Evolutionary conservation across 2,888 invertebrate species (phyloP).

Genomic region (Ametastegia equiseti): DNA sequence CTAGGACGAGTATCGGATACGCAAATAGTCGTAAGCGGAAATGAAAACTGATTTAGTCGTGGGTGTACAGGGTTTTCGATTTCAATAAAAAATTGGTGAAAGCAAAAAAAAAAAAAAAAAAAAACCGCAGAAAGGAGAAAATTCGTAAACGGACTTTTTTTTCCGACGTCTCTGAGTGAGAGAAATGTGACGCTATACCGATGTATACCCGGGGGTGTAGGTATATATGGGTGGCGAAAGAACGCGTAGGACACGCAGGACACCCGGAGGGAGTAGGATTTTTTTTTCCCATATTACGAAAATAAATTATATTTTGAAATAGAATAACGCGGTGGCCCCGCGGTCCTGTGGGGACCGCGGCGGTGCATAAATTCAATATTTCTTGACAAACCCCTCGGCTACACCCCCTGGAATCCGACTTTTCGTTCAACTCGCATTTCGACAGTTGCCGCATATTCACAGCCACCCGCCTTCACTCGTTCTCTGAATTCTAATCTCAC

Average conservation of each 20-base stretch:
- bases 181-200: neutral
- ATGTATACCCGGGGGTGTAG: neutral
- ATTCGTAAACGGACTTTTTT: neutral
- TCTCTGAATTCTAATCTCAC: conserved; percentile 16
- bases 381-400: conserved; percentile 42
- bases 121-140: neutral
- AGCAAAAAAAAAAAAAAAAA: neutral
- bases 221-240: neutral
- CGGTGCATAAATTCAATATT: conserved; percentile 45
- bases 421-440: conserved; percentile 20
- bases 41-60: neutral
- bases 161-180: neutral
- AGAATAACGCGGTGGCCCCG: conserved; percentile 30
- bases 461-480: conserved; percentile 1
- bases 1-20: neutral
- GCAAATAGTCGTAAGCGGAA: neutral
- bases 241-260: neutral
- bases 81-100: neutral
- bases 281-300: conserved; percentile 44
- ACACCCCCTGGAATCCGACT: neutral
- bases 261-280: conserved; percentile 10
- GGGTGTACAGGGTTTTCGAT: neutral
- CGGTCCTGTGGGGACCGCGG: conserved; percentile 10
- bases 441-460: conserved; percentile 33
- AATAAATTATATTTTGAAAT: conserved; percentile 44